Evolutionary conservation across 2,797 vertebrate genomes (phyloP).

Genomic region (Diglossa cyanea): DNA sequence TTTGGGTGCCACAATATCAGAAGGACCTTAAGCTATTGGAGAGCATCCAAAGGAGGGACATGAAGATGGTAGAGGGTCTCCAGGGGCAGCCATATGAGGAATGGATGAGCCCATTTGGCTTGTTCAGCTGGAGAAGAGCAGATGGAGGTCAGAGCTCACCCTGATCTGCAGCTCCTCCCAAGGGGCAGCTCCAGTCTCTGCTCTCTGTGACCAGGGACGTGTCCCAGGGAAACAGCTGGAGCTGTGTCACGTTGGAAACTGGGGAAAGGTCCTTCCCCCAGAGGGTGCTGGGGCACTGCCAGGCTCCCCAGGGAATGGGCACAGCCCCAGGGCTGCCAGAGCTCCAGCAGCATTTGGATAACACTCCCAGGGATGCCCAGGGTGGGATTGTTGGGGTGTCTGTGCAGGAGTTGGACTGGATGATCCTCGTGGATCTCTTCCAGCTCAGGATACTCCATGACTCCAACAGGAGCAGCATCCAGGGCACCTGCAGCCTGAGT

Average conservation of each 20-base stretch:
- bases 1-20: neutral
- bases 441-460: neutral
- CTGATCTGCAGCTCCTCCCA: accelerated
- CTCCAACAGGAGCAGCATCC: accelerated
- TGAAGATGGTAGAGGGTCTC: neutral
- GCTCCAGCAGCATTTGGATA: accelerated
- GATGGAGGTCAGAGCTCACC: neutral
- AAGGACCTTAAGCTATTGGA: neutral
- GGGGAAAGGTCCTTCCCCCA: neutral
- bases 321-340: neutral
- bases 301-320: neutral
- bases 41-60: neutral
- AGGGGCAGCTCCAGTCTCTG: neutral
- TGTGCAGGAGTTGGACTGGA: neutral
- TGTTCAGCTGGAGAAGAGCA: neutral
- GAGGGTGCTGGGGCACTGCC: neutral
- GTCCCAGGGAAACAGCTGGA: neutral
- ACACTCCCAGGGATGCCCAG: accelerated
- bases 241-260: accelerated
- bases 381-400: neutral
- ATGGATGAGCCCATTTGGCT: neutral
- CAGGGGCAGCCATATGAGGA: neutral
- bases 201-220: accelerated
- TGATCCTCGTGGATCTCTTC: neutral
- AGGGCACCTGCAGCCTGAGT: neutral